Percentiles rank a stretch among this genome's conserved stretches.
phyloP scores from a whole-genome alignment of 1,140 invertebrate species.

The Zaprionus davidi region DNA sequence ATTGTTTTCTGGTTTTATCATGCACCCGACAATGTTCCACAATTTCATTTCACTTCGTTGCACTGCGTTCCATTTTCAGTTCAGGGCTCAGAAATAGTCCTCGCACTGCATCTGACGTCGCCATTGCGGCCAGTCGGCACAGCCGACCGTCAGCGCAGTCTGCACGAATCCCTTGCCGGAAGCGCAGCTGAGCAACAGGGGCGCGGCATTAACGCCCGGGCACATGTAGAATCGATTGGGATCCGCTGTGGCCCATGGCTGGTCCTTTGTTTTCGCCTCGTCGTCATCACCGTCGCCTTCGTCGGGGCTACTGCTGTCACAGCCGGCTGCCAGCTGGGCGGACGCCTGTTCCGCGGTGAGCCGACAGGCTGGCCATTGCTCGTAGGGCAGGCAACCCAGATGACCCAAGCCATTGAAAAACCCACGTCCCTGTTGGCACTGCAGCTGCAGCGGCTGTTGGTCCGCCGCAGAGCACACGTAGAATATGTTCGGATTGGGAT shows the following conservation, averaged over 20 bases:
- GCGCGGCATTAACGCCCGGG: constrained; percentile 50
- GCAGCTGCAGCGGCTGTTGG: constrained; percentile 62
- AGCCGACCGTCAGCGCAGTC: constrained; percentile 59
- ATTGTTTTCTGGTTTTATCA: neutral
- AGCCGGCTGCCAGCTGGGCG: constrained; percentile 31
- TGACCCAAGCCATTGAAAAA: constrained; percentile 77
- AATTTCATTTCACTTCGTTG: constrained; percentile 22
- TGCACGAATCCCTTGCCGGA: constrained; percentile 68
- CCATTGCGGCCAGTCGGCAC: constrained; percentile 73
- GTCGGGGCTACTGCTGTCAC: constrained; percentile 37
- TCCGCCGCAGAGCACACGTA: constrained; percentile 68
- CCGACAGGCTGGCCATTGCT: constrained; percentile 72
- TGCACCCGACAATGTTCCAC: neutral
- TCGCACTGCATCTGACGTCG: constrained; percentile 72
- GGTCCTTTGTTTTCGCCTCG: constrained; percentile 27
- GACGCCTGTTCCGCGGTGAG: constrained; percentile 31
- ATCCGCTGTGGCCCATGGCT: constrained; percentile 68
- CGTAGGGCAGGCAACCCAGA: constrained; percentile 71
- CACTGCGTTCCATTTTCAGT: neutral
- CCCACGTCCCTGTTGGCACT: constrained; percentile 72
- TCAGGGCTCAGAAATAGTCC: constrained; percentile 57
- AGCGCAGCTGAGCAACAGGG: constrained; percentile 62
- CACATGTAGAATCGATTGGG: constrained; percentile 79
- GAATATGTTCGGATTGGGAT: constrained; percentile 81
- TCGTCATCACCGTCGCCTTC: constrained; percentile 4